Evolutionary conservation across 2,888 invertebrate genomes (phyloP), one percentile per base, ranked within the genome.

Genomic region (Erebia palarica): DNA sequence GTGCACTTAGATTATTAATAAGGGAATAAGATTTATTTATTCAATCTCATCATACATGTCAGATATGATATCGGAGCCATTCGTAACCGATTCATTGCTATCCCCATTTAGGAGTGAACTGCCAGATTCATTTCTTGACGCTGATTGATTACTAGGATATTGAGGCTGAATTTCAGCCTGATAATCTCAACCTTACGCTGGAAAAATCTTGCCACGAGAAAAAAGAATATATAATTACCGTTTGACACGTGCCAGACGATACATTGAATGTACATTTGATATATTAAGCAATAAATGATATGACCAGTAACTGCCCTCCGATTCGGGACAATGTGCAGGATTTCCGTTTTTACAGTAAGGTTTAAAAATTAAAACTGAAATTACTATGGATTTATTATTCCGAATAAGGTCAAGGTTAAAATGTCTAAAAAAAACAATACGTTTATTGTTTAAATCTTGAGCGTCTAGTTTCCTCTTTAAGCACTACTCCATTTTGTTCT

Each of bases 31-130:
- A 57, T 57, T 57, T 57, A 57, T 57, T 71, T 70, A 70, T 70
- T 70, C 64, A 68, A 71, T 71, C 68, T 71, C 71, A 71, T 71
- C 58, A 71, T 71, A 71, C 68, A 71, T 68, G 68, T 68, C 71
- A 71, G 71, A 71, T 71, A 71, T 68, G 58, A 71, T 71, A 57
- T 57, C 57, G 57, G 57, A 57, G 57, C 21, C 57, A 21, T 57
- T 57, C 16, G 53, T 53, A 53, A 21, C 21, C 21, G 21, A 53
- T 58, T 71, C 68, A 71, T 71, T 71, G 71, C 71, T 71, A 71
- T 71, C 71, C 68, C 44, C 44, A 63, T 63, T 63, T 63, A 63
- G 44, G 63, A 63, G 63, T 58, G 27, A 58, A 58, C 58, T 58
- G 58, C 27, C 21, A 21, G 58, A 58, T 58, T 58, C 21, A 27